phyloP scores from a whole-genome alignment of 64 coral and sea anemone species.

The Anthopleura sola region DNA sequence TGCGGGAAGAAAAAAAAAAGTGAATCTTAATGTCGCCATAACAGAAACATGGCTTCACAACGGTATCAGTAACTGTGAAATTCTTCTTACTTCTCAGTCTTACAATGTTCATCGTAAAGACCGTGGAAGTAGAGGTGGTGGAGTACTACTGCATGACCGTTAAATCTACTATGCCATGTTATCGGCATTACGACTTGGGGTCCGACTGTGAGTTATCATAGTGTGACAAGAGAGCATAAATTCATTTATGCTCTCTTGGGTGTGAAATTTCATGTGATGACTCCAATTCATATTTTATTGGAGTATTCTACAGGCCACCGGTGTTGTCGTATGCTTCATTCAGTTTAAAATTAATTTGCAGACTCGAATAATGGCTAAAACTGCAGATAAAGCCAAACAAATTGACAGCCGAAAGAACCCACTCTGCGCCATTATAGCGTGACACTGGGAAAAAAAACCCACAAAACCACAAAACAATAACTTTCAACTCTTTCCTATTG shows the following conservation, averaged over 20 bases:
- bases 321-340: no score
- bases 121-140: constrained; percentile 18
- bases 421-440: no score
- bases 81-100: constrained; percentile 17
- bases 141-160: not conserved
- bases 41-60: constrained; percentile 32
- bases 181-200: not conserved
- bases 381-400: no score
- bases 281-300: constrained; percentile 2
- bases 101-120: constrained; percentile 19
- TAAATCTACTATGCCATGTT: not conserved
- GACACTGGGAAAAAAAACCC: no score
- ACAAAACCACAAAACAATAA: not conserved
- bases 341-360: no score
- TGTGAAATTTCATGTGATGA: not conserved
- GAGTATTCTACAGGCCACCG: no score
- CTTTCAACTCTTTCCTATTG: not conserved
- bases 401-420: no score
- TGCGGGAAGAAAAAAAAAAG: no score
- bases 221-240: no score
- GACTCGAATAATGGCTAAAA: no score
- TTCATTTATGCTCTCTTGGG: no score
- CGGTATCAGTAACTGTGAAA: constrained; percentile 11
- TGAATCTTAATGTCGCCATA: no score
- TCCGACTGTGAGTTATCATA: constrained; percentile 15